Evolutionary conservation across 2,113 vertebrate genomes (phyloP), one percentile per base, ranked within the genome.

Genomic region (Nettapus auritus): DNA sequence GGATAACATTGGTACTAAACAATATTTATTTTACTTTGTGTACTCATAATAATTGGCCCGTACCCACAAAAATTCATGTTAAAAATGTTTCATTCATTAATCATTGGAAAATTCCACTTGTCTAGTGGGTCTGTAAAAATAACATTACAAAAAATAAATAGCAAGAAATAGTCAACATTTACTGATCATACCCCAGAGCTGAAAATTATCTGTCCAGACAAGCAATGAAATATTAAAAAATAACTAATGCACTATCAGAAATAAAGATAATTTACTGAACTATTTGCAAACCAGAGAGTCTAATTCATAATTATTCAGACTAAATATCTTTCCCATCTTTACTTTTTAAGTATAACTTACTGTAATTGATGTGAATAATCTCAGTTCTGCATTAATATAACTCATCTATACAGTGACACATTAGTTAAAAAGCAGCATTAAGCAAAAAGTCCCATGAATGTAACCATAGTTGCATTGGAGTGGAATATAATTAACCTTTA

Each of bases 401-500:
- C 69, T 92, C 21, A 74, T 63, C 62, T 63, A 82, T 77, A 19
- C 73, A 67, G 23, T 79, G 71, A 56, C 42, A 93, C 31, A 50
- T 28, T n/a, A 53, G 66, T 50, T 82, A 92, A 81, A 81, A 40
- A 55, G 73, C 76, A 86, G 69, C 44, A 71, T 75, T 81, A 88
- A 86, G 66, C 73, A 83, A 5, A 0, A 36, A 82, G 81, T 67
- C 70, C 87, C 77, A 69, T 8, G 38, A 75, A 88, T 36, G 60
- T 44, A 94, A 92, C 69, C 50, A 29, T 11, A 94, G 82, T 1
- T 81, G 52, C 69, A 82, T 66, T 34, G 14, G 44, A 84, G 73
- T 59, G 9, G 64, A 89, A 94, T 94, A 53, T 34, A 60, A 94
- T 93, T 94, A 91, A 90, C 80, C 59, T 88, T 92, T 79, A 82